A percentile compares a stretch with the other conserved stretches of the same genome.
Conservation (phyloP, 2,888 invertebrate genomes). For the Andrena marginata region DNA sequence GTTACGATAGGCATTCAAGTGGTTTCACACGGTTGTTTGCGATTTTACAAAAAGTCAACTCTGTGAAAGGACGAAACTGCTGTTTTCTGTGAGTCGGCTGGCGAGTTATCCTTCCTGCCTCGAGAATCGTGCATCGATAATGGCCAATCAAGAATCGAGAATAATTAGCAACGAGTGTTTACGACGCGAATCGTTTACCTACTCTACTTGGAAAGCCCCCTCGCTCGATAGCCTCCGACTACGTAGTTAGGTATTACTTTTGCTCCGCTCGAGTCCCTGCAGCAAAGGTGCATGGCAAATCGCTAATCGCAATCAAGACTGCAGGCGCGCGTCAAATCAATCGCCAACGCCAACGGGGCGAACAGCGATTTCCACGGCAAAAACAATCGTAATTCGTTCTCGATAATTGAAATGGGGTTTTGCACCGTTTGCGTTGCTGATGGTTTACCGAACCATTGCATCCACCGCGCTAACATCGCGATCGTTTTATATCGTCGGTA, state of each 20-base stretch:
- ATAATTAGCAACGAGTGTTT: background rate
- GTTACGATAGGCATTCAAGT: background rate
- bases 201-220: constrained; percentile 19
- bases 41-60: background rate
- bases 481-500: background rate
- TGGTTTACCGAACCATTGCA: background rate
- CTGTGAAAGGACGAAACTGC: too few species aligned
- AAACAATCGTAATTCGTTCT: constrained; percentile 13
- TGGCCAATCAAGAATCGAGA: too few species aligned
- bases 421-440: background rate
- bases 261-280: background rate
- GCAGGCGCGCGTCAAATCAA: background rate
- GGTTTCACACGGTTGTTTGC: background rate
- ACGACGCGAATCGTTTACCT: constrained; percentile 19
- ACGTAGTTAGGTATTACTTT: background rate
- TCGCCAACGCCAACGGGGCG: background rate
- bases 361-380: background rate
- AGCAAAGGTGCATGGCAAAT: background rate
- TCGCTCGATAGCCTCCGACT: background rate
- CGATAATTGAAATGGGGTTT: constrained; percentile 47
- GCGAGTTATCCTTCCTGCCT: too few species aligned
- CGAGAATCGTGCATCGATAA: too few species aligned
- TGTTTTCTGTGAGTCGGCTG: too few species aligned
- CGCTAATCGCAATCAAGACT: background rate
- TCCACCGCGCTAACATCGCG: background rate